Conservation (phyloP, 2,113 vertebrate species). For the Uropsilus gracilis region DNA sequence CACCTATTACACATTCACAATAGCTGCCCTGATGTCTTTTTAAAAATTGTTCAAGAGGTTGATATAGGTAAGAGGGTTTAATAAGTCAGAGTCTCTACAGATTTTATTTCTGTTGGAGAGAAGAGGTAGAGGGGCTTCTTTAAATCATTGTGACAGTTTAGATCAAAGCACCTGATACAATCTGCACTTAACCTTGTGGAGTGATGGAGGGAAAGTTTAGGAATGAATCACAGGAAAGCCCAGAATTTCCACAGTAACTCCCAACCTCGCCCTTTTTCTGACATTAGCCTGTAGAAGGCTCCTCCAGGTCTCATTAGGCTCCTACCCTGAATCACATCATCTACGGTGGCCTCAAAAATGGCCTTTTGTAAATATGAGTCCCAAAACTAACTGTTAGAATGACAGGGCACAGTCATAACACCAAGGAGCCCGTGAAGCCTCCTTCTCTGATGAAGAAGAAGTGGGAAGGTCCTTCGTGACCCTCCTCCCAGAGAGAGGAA, state of each 20-base stretch:
- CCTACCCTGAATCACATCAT: not conserved
- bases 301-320: not conserved
- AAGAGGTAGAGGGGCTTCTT: slow-evolving; percentile 43
- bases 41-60: slow-evolving; percentile 45
- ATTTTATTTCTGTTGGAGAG: slow-evolving; percentile 47
- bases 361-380: not conserved
- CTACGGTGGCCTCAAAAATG: not conserved
- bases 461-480: not conserved
- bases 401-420: not conserved
- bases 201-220: not conserved
- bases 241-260: not conserved
- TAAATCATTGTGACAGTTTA: slow-evolving; percentile 58
- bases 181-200: slow-evolving; percentile 35
- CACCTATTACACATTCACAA: slow-evolving; percentile 20
- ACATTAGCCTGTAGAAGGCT: rapidly evolving
- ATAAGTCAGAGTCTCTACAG: slow-evolving; percentile 48
- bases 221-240: not conserved
- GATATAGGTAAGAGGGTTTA: not conserved
- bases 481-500: not conserved
- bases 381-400: not conserved
- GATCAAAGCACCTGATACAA: slow-evolving; percentile 24
- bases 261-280: not conserved
- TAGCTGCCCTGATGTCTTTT: not conserved
- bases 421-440: not conserved
- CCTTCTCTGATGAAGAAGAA: not conserved